Evolutionary conservation across 2,113 vertebrate species (phyloP).

Genomic region (Mus pahari): DNA sequence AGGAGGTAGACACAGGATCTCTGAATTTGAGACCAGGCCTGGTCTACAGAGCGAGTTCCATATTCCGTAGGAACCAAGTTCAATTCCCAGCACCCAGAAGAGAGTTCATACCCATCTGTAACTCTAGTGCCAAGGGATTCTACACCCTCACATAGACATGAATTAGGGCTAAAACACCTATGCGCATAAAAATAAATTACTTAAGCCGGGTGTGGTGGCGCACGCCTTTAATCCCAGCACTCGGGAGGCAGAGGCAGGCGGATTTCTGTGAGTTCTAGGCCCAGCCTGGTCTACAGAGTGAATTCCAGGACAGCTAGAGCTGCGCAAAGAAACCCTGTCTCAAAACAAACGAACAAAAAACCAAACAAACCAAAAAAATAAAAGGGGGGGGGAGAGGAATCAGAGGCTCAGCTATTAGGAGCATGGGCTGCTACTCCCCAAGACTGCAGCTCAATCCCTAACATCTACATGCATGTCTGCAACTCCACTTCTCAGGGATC

Average conservation of each 20-base stretch:
- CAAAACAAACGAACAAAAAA: not conserved
- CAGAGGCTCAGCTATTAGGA: not conserved
- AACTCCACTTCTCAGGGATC: not conserved
- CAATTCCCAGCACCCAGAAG: no score
- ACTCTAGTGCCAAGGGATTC: not conserved
- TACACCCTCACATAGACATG: not conserved
- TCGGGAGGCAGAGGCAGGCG: not conserved
- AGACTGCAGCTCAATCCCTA: not conserved
- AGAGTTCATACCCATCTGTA: not conserved
- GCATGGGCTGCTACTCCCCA: not conserved
- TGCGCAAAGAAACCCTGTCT: not conserved
- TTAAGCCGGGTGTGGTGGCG: no score
- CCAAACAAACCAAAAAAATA: not conserved
- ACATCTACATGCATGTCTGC: not conserved
- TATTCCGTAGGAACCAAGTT: no score
- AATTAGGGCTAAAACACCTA: not conserved
- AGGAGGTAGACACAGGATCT: not conserved
- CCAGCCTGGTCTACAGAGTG: not conserved
- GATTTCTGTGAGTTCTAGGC: not conserved
- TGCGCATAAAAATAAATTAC: not conserved
- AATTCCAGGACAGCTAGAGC: not conserved
- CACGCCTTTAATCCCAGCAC: not conserved
- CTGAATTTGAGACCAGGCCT: not conserved
- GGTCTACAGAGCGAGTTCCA: not conserved
- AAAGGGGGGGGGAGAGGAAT: fast-evolving